Evolutionary conservation across 2,797 vertebrate genomes (phyloP), one percentile per base, ranked within the genome.

Genomic region (Kryptopterus vitreolus): DNA sequence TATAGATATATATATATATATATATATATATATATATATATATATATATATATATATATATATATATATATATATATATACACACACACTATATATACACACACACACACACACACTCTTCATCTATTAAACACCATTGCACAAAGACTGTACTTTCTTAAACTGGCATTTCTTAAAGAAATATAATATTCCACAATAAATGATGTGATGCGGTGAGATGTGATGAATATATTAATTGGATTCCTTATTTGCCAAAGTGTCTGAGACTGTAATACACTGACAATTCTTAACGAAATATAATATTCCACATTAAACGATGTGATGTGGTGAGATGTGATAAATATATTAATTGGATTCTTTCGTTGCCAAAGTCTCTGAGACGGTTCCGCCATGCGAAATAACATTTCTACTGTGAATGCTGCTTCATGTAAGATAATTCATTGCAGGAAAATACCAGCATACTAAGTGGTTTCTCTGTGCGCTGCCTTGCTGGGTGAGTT

Each of bases 381-480:
- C 55, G 16, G 59, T 59, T 75, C 35, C 16, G 0, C 7, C 46
- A 76, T 48, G 43, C n/a, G 43, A 18, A 76, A 76, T 76, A 76
- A 62, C 18, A 6, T 76, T 76, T 76, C 43, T 33, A 62, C 12
- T 24, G 58, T 58, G 50, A 31, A 48, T 6, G 22, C 78, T 29
- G 46, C 48, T 73, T 24, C 61, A 72, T 75, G 35, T 50, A 63
- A 62, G 59, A 76, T 76, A 63, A 62, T 63, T 63, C 74, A 76
- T 52, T 76, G 74, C 46, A 76, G 72, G 52, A 59, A 75, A 75
- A 75, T 48, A 58, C 20, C 52, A 76, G 71, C 72, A 75, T 73
- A 59, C 52, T 81, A 75, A 68, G 24, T 74, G 50, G 79, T 66
- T 74, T 46, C 53, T 66, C 46, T 50, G 16, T 69, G 16, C 57